Base-by-base conservation (phyloP, 1,140 invertebrate species). In the Thaumetopoea pityocampa region DNA sequence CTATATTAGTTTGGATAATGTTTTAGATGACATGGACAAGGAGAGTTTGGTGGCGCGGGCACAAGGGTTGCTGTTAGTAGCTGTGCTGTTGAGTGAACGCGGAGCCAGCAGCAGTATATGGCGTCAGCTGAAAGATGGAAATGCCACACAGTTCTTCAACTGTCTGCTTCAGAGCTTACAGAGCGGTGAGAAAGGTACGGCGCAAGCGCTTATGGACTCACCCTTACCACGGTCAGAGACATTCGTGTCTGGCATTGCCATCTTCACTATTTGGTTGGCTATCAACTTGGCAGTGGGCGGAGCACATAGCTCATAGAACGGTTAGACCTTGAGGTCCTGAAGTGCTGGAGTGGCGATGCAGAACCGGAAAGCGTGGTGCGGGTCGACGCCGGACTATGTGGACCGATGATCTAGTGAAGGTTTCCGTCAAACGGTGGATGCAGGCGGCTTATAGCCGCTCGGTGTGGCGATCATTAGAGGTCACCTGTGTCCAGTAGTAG, bases 101-200 rank as follows among this genome's bases (percentile, higher is more conserved):
- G 11, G 63, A 0, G 71, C 67, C 1, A 36, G 26, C 3, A 66
- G 69, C 18, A 43, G 24, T 14, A 45, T 79, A 9, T 82, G 76
- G 73, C 29, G 18, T 14, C 54, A 64, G 14, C 33, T 79, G 2
- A 60, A 49, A 22, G 60, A 52, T 1, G 35, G 37, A 5, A 40
- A 48, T 1, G 32, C 64, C 1, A 19, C 4, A 4, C 12, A 48
- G 0, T 62, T 76, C 30, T 71, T 82, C 30, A 17, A 49, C 35
- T 18, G 67, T 15, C 7, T 83, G 7, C 38, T 68, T n/a, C 61
- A 77, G 32, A 41, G 54, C 18, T 50, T 80, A 42, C 45, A 70
- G 6, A 60, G 34, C 24, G 61, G 68, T 20, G 42, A 70, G 29
- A 36, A 12, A 22, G 41, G 42, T 47, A 34, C 17, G 10, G 10